Percentiles rank a stretch among this genome's conserved stretches.
Evolutionary conservation across 2,888 invertebrate species (phyloP).

Genomic region (Ligdia adustata): DNA sequence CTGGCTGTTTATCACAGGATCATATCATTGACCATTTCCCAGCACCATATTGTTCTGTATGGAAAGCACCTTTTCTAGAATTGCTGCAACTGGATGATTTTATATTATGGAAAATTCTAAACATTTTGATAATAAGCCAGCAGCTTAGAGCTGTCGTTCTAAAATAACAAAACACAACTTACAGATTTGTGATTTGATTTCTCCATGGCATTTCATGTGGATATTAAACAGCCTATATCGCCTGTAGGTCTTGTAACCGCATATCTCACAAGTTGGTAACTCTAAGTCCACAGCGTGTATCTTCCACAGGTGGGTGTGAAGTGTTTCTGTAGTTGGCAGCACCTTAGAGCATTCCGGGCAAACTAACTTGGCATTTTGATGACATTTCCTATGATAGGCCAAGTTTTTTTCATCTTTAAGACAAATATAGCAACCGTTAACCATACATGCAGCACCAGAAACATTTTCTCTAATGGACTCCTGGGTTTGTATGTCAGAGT

Average conservation of each 20-base stretch:
- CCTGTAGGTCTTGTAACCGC: constrained; percentile 89
- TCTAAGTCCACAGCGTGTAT: constrained; percentile 91
- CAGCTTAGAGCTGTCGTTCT: too few species aligned
- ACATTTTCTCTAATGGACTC: constrained; percentile 38
- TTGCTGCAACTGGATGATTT: too few species aligned
- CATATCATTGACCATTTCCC: too few species aligned
- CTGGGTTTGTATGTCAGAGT: constrained; percentile 31
- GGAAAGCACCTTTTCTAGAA: too few species aligned
- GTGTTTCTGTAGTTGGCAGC: constrained; percentile 85
- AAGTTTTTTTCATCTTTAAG: constrained; percentile 85
- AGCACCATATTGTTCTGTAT: too few species aligned
- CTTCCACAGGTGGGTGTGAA: constrained; percentile 93
- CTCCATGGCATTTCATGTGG: constrained; percentile 90
- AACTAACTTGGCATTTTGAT: constrained; percentile 71
- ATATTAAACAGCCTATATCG: constrained; percentile 88
- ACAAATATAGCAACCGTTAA: constrained; percentile 82
- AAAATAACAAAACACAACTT: too few species aligned
- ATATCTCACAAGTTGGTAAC: constrained; percentile 89
- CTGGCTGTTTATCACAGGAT: too few species aligned
- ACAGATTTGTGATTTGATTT: constrained; percentile 85
- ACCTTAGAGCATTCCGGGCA: constrained; percentile 88
- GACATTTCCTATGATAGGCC: constrained; percentile 86
- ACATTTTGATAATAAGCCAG: too few species aligned
- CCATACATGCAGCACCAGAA: constrained; percentile 70
- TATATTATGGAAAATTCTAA: too few species aligned